Percentiles rank a stretch among this genome's conserved stretches.
Evolutionary conservation across 2,797 vertebrate species (phyloP).

Genomic region (Nothura maculosa): DNA sequence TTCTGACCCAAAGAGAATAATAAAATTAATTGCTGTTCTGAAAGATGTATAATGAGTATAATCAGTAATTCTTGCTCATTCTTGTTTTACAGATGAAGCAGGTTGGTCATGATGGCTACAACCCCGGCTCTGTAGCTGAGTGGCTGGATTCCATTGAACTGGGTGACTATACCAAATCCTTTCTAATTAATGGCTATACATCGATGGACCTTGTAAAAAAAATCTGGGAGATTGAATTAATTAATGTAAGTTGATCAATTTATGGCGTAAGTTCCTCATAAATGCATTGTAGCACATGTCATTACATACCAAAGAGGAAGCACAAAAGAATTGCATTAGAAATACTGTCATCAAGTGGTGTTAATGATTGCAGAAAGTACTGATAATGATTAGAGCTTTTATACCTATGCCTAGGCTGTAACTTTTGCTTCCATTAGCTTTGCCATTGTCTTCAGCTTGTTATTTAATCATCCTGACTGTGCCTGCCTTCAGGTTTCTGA

Average conservation of each 20-base stretch:
- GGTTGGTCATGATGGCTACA: slow-evolving; percentile 93
- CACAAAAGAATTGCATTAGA: neutral
- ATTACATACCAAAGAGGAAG: neutral
- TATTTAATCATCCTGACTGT: neutral
- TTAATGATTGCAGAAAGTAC: neutral
- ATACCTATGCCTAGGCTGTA: neutral
- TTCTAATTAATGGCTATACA: slow-evolving; percentile 97
- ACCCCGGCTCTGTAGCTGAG: slow-evolving; percentile 95
- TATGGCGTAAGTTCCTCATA: slow-evolving; percentile 34
- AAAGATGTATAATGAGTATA: neutral
- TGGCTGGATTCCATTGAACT: slow-evolving; percentile 98
- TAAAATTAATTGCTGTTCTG: neutral
- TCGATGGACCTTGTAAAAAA: slow-evolving; percentile 99
- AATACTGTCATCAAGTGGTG: neutral
- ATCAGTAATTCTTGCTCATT: slow-evolving; percentile 6
- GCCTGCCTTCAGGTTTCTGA: neutral
- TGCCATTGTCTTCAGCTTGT: slow-evolving; percentile 22
- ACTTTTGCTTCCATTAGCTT: slow-evolving; percentile 39
- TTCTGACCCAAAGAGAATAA: neutral
- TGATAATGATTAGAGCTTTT: slow-evolving; percentile 1
- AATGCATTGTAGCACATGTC: neutral
- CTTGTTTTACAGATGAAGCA: slow-evolving; percentile 89
- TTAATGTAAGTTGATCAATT: slow-evolving; percentile 91
- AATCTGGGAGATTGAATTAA: slow-evolving; percentile 99
- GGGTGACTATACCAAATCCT: slow-evolving; percentile 97